Percentiles rank a stretch among this genome's conserved stretches.
Conservation (phyloP, 2,797 vertebrate genomes). For the Petrocephalus sullivani region DNA sequence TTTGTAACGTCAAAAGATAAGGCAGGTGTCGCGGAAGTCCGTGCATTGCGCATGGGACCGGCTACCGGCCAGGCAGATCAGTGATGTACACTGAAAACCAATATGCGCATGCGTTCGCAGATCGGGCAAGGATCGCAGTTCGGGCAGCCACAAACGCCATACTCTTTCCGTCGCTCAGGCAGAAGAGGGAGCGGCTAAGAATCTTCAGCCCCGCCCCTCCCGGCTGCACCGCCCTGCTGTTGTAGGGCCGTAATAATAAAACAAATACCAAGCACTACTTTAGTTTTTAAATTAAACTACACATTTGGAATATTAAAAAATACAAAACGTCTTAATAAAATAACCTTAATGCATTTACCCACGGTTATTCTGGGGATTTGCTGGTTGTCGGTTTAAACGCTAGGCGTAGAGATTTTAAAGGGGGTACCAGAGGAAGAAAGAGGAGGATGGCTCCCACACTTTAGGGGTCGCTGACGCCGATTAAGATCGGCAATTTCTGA, state of each 20-base stretch:
- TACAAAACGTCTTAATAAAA: not conserved
- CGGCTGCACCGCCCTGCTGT: not conserved
- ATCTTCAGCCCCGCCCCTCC: not conserved
- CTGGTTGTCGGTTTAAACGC: not conserved
- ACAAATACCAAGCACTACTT: not conserved
- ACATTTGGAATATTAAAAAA: not conserved
- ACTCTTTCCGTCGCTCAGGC: not conserved
- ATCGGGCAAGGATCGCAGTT: no score
- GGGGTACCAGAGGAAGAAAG: not conserved
- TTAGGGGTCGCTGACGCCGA: not conserved
- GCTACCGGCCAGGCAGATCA: no score
- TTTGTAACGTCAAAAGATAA: no score
- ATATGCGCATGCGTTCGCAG: no score
- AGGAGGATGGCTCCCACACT: not conserved
- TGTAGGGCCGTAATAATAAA: not conserved
- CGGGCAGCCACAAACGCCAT: no score
- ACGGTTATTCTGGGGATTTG: not conserved
- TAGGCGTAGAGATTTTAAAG: not conserved
- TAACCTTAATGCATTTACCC: not conserved
- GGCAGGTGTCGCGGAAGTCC: no score
- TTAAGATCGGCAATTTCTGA: not conserved
- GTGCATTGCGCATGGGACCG: no score
- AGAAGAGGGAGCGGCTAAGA: not conserved
- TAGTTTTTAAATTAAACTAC: not conserved
- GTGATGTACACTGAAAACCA: no score